Percentiles rank a stretch among this genome's conserved stretches.
These are phyloP conservation scores for Diogma glabrata DNA, from an alignment of 2,888 invertebrate species.

Conservation along the genomic window DNA sequence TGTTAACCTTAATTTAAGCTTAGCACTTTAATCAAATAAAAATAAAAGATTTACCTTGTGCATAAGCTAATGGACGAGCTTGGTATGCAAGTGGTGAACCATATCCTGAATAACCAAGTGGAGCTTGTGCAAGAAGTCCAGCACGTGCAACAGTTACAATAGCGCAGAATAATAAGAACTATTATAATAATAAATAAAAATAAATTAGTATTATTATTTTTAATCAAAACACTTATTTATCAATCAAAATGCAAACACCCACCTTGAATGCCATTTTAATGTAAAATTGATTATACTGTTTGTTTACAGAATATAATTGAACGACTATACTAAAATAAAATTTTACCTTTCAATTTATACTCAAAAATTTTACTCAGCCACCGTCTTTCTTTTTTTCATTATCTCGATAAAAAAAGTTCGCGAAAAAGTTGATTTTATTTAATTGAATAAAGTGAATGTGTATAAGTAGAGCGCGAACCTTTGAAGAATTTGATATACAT, in stretches of 20 bases:
- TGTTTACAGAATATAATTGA: conserved; percentile 14
- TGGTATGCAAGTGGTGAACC: conserved; percentile 17
- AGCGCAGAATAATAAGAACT: conserved; percentile 24
- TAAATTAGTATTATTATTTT: conserved; percentile 8
- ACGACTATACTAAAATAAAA: conserved; percentile 16
- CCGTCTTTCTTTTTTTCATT: no score
- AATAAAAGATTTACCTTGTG: no score
- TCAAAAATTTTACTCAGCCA: no score
- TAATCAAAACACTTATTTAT: not conserved
- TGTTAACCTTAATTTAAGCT: no score
- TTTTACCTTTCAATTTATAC: conserved; percentile 13
- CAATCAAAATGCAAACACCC: conserved; percentile 13
- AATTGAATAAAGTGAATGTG: no score
- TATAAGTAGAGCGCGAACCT: no score
- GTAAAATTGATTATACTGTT: conserved; percentile 12
- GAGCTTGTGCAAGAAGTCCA: conserved; percentile 20
- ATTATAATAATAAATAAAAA: no score
- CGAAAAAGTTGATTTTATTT: no score
- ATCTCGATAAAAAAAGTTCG: no score
- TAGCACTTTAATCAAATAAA: no score
- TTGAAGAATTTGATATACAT: no score
- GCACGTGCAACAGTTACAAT: conserved; percentile 22
- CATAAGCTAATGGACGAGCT: conserved; percentile 14
- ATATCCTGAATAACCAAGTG: conserved; percentile 15
- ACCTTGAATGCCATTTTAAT: conserved; percentile 22